These are phyloP conservation scores for Mastigias papua DNA, from an alignment of 30 jellyfish, hydroid and myxozoan species.

Conservation along the genomic window DNA sequence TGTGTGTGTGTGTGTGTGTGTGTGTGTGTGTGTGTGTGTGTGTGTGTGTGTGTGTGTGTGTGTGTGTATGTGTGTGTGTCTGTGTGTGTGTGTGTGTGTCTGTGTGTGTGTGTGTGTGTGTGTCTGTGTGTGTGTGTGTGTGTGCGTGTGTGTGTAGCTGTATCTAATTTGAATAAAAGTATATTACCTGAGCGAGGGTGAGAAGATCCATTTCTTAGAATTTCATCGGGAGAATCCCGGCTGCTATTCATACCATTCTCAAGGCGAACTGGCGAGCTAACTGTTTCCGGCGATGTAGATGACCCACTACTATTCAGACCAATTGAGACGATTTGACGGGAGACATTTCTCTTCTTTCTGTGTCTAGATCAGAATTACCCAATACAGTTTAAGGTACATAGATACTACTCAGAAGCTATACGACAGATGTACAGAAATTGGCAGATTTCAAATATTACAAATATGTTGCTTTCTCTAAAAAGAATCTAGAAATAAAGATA, in stretches of 20 bases:
- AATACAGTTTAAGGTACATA: background rate
- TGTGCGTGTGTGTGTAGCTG: no score
- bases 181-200: constrained; percentile 40
- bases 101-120: no score
- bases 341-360: constrained; percentile 40
- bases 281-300: constrained; percentile 69
- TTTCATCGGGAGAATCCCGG: constrained; percentile 71
- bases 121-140: no score
- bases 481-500: no score
- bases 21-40: no score
- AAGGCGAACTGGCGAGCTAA: constrained; percentile 43
- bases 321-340: constrained; percentile 49
- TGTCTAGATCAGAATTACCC: constrained; percentile 18
- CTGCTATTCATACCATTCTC: constrained; percentile 72
- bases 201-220: constrained; percentile 46
- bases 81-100: no score
- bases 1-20: no score
- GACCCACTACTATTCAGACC: constrained; percentile 70
- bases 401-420: background rate
- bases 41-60: no score
- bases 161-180: no score
- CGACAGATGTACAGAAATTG: background rate
- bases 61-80: no score
- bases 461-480: background rate
- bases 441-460: background rate